These are phyloP conservation scores for Antedon mediterranea DNA, from an alignment of 53 echinoderm and acorn worm species.

Conservation along the genomic window DNA sequence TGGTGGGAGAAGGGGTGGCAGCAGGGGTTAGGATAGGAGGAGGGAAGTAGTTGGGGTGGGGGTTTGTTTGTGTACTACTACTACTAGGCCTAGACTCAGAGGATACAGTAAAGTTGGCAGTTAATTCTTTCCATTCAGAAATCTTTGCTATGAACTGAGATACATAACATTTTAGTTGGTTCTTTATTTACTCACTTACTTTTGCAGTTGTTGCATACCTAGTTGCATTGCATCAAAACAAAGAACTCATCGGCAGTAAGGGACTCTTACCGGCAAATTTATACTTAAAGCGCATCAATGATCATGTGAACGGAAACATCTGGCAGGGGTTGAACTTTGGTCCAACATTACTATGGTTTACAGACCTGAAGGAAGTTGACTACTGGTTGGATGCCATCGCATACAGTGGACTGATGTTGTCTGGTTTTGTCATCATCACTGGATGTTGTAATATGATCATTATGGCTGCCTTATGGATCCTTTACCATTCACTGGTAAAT, in stretches of 20 bases:
- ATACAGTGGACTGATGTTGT: slow-evolving; percentile 55
- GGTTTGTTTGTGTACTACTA: no score
- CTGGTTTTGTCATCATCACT: slow-evolving; percentile 35
- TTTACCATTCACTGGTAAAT: slow-evolving; percentile 86
- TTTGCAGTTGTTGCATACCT: slow-evolving; percentile 69
- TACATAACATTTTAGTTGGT: no score
- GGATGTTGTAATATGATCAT: slow-evolving; percentile 84
- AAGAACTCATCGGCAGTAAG: slow-evolving; percentile 44
- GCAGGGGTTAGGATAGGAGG: no score
- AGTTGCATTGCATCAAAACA: slow-evolving; percentile 89
- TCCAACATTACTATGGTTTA: slow-evolving; percentile 83
- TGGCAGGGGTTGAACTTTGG: slow-evolving; percentile 49
- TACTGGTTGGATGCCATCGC: slow-evolving; percentile 72
- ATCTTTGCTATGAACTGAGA: no score
- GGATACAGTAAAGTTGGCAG: no score
- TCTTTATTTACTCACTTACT: no score
- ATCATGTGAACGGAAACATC: slow-evolving; percentile 27
- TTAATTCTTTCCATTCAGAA: no score
- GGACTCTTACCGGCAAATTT: slow-evolving; percentile 66
- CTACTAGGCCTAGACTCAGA: no score
- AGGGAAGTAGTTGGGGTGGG: no score
- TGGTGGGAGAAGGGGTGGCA: no score
- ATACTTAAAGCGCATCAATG: slow-evolving; percentile 64
- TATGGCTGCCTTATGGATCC: slow-evolving; percentile 62
- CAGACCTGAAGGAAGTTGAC: slow-evolving; percentile 43